Evolutionary conservation across 2,888 invertebrate species (phyloP), one percentile per base, ranked within the genome.

Genomic region (Drosophila meridiana): DNA sequence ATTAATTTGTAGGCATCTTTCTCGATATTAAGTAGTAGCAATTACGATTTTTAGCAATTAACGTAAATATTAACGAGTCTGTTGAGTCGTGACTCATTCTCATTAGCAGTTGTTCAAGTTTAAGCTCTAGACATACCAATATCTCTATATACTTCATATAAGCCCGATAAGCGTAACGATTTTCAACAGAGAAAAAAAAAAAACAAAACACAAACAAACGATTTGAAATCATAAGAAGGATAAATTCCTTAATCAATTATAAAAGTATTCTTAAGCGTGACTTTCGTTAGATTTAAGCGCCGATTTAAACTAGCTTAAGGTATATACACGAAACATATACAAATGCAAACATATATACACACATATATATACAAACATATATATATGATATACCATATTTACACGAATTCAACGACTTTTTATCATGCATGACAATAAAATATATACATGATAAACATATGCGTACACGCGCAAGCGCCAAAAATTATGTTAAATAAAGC

Each of bases 381-480:
- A 66, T 45, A 14, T 9, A 48, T 48, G 61, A 81, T 59, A 76
- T 61, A 65, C 50, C 73, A 47, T 82, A 82, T 84, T 82, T 82
- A 84, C 85, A 84, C 53, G 65, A 65, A 70, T 73, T 68, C 64
- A 69, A 61, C 63, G 70, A 81, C 67, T 78, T 71, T 83, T 87
- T 88, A 87, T 90, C 87, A 90, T 87, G 87, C 90, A 87, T 89
- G 90, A 89, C 90, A 87, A 87, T 90, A 87, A 80, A 83, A 79
- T 76, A 83, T 81, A 81, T 88, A 90, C 90, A 89, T 90, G 90
- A 74, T 86, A 88, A 75, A 79, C 47, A 55, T 63, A 61, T 58
- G 64, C 76, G 73, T 53, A 60, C 47, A 82, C 66, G 83, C 86
- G 75, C 38, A 55, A 75, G 76, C 89, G 85, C 84, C 89, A 89